A percentile compares a stretch with the other conserved stretches of the same genome.
Conservation (phyloP, 2,797 vertebrate genomes). For the Coilia nasus region DNA sequence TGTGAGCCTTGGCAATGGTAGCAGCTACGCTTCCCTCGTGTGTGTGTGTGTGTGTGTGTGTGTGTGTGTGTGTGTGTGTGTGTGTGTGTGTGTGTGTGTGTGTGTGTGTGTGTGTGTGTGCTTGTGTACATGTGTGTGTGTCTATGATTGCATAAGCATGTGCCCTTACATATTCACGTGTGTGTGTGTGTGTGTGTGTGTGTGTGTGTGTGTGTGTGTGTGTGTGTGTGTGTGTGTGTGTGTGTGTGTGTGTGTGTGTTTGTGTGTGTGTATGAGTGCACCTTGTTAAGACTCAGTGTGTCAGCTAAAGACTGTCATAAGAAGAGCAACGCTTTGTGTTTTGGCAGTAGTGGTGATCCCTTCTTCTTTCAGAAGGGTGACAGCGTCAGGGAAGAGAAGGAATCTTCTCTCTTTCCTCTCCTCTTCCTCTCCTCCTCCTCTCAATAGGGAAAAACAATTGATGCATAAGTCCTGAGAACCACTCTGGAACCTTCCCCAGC, state of each 20-base stretch:
- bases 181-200: background rate
- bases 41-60: background rate
- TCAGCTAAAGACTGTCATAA: background rate
- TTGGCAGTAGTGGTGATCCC: slow-evolving; percentile 11
- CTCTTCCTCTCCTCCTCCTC: background rate
- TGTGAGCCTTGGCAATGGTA: slow-evolving; percentile 1
- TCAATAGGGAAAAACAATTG: too few relatives aligned
- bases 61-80: background rate
- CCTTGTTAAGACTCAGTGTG: slow-evolving; percentile 14
- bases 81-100: slow-evolving; percentile 1
- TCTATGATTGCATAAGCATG: background rate
- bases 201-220: background rate
- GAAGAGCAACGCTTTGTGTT: background rate
- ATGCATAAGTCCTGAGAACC: slow-evolving; percentile 11
- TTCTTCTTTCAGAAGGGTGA: background rate
- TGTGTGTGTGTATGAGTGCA: slow-evolving; percentile 27
- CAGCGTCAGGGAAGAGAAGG: background rate
- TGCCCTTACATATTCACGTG: background rate
- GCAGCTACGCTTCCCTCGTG: slow-evolving; percentile 8
- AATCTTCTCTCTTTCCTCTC: background rate
- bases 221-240: slow-evolving; percentile 1
- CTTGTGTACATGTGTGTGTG: background rate
- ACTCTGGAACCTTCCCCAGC: background rate
- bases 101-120: slow-evolving; percentile 9
- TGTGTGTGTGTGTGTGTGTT: background rate